Conservation (phyloP, 1,140 invertebrate species). For the Solenopsis fugax region DNA sequence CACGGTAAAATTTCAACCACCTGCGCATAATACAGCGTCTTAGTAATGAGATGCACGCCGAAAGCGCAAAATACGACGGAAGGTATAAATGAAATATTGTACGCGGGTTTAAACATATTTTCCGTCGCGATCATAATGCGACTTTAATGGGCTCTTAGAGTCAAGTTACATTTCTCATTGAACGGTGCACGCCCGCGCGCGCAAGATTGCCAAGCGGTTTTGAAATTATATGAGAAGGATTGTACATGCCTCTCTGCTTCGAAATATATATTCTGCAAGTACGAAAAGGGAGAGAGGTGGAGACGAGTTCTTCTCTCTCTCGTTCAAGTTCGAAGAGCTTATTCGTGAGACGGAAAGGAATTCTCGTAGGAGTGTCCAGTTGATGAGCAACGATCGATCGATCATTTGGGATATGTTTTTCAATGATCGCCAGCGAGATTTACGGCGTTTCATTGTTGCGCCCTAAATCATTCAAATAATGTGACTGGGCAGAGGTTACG, state of each 20-base stretch:
- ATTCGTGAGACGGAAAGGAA: slow-evolving; percentile 1
- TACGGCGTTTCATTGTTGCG: slow-evolving; percentile 46
- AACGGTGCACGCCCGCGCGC: background rate
- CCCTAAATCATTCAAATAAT: slow-evolving; percentile 56
- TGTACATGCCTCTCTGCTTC: background rate
- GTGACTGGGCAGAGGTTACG: slow-evolving; percentile 21
- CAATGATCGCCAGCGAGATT: slow-evolving; percentile 41
- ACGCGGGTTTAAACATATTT: slow-evolving; percentile 18
- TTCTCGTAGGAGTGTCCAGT: slow-evolving; percentile 32
- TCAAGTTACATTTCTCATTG: slow-evolving; percentile 32
- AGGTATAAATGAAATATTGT: slow-evolving; percentile 9
- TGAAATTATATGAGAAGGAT: slow-evolving; percentile 12
- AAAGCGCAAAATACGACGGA: background rate
- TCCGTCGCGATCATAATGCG: slow-evolving; percentile 7
- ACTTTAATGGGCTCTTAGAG: slow-evolving; percentile 42
- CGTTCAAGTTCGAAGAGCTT: background rate
- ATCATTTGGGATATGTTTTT: slow-evolving; percentile 14
- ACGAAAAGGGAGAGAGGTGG: background rate
- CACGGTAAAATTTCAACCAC: background rate
- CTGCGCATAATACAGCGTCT: background rate
- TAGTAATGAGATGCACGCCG: background rate
- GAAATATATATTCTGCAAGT: background rate
- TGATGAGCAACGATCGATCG: slow-evolving; percentile 34
- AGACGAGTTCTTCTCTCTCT: too few species aligned
- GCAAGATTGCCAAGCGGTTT: slow-evolving; percentile 1